phyloP scores from a whole-genome alignment of 2,888 invertebrate genomes.

The Ectropis crepuscularia region DNA sequence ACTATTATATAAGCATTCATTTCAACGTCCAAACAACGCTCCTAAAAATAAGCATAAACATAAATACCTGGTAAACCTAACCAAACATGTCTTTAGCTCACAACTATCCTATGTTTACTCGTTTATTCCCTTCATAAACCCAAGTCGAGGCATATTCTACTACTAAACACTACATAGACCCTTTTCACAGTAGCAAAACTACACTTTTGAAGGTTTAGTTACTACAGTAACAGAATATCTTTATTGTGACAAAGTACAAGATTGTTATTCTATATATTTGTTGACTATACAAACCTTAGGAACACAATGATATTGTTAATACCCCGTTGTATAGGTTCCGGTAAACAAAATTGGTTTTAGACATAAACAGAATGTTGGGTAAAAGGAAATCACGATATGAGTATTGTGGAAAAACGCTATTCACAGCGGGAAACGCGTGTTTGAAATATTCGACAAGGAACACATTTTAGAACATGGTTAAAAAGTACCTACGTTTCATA shows the following conservation, averaged over 20 bases:
- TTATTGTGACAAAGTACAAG: conserved; percentile 8
- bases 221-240: neutral
- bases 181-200: conserved; percentile 12
- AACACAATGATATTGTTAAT: conserved; percentile 30
- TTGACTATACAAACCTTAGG: conserved; percentile 24
- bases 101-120: conserved; percentile 36
- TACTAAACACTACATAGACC: conserved; percentile 5
- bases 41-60: conserved; percentile 17
- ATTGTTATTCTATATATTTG: conserved; percentile 9
- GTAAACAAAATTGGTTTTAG: conserved; percentile 36
- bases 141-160: conserved; percentile 24
- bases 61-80: conserved; percentile 26
- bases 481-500: no score
- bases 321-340: conserved; percentile 30
- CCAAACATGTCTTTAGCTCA: conserved; percentile 31
- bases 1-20: neutral
- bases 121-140: conserved; percentile 36
- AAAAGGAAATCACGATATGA: conserved; percentile 12
- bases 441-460: no score
- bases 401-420: neutral
- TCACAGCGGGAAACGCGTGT: no score
- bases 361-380: conserved; percentile 18
- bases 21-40: conserved; percentile 7
- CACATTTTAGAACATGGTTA: no score
- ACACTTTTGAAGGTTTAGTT: no score